Evolutionary conservation across 2,888 invertebrate genomes (phyloP).

Genomic region (Drosophila nr. perissopoda): DNA sequence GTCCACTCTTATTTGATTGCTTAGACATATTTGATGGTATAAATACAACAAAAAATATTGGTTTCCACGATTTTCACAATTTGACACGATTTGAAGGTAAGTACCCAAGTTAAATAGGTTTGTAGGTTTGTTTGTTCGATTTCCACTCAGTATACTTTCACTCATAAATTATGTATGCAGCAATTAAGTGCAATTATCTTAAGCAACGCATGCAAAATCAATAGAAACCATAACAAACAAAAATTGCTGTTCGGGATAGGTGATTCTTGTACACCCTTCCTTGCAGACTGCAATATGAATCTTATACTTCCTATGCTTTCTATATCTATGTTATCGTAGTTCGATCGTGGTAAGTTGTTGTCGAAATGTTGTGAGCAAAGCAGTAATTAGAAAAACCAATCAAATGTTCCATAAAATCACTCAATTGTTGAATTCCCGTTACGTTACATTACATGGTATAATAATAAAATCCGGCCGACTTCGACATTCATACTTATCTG

Average conservation of each 20-base stretch:
- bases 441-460: neutral
- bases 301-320: neutral
- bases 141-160: conserved; percentile 12
- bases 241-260: neutral
- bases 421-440: neutral
- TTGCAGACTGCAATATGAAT: neutral
- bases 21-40: conserved; percentile 38
- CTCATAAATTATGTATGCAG: conserved; percentile 9
- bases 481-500: neutral
- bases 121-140: conserved; percentile 44
- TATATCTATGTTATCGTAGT: neutral
- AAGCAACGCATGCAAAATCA: conserved; percentile 57
- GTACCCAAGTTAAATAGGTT: conserved; percentile 27
- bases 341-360: neutral
- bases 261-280: neutral
- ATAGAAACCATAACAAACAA: conserved; percentile 50
- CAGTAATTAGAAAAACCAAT: neutral
- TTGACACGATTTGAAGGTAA: conserved; percentile 52
- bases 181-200: conserved; percentile 13
- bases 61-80: conserved; percentile 42
- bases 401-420: neutral
- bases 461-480: neutral
- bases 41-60: conserved; percentile 21
- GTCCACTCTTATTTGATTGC: conserved; percentile 55
- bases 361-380: neutral